Percentiles rank a stretch among this genome's conserved stretches.
phyloP scores from a whole-genome alignment of 1,140 invertebrate genomes.

The Batillaria attramentaria region DNA sequence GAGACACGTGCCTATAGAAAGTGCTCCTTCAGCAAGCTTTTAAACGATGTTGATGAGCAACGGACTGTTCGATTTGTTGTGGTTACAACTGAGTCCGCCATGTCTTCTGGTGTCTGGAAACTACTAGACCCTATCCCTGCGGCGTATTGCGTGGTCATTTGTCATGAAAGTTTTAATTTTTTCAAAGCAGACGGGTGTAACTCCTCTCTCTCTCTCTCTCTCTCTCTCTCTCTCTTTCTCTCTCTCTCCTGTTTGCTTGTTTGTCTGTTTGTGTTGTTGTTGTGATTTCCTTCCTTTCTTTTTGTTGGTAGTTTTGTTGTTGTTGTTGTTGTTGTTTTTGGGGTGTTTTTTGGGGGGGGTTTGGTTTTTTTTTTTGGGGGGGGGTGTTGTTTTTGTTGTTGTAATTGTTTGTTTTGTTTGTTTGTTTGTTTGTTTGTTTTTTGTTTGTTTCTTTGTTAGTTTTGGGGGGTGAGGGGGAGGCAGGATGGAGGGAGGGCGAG shows the following conservation, averaged over 20 bases:
- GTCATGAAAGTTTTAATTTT: too few species aligned
- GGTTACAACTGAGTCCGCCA: too few species aligned
- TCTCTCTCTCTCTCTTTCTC: neutral
- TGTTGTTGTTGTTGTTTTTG: conserved; percentile 1
- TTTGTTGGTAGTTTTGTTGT: neutral
- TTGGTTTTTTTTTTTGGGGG: neutral
- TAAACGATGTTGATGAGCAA: too few species aligned
- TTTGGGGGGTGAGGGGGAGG: too few species aligned
- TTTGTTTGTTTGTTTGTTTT: conserved; percentile 7
- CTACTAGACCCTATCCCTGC: too few species aligned
- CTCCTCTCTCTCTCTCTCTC: neutral
- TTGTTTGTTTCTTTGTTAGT: neutral
- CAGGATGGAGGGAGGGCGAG: too few species aligned
- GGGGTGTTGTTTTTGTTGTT: conserved; percentile 6
- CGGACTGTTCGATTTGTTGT: too few species aligned
- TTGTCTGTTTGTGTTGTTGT: too few species aligned
- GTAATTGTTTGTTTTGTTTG: conserved; percentile 4
- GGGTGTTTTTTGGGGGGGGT: neutral
- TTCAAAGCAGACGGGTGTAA: conserved; percentile 14
- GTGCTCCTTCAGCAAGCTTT: too few species aligned
- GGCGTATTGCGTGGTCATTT: too few species aligned
- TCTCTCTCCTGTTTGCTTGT: neutral
- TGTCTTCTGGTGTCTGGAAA: too few species aligned
- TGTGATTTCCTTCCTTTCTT: neutral
- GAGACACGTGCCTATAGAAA: too few species aligned